A percentile compares a stretch with the other conserved stretches of the same genome.
Evolutionary conservation across 2,797 vertebrate species (phyloP).

Genomic region (Megalops cyprinoides): DNA sequence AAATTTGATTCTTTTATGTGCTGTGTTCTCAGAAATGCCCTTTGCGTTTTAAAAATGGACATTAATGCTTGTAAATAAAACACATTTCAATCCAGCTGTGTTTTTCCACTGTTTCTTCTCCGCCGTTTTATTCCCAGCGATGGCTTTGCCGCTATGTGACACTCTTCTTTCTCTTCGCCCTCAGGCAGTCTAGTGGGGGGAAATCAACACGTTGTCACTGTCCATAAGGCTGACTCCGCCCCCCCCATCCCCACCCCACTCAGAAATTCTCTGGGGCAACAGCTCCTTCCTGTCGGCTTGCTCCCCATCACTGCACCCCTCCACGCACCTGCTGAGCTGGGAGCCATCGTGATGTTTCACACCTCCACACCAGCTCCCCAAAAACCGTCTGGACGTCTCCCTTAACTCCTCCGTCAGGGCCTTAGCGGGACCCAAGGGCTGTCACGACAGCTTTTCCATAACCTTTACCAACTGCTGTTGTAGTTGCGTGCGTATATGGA

Average conservation of each 20-base stretch:
- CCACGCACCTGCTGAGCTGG: constrained; percentile 50
- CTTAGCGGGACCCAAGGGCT: constrained; percentile 54
- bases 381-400: constrained; percentile 69
- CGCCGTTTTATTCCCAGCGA: neutral
- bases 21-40: neutral
- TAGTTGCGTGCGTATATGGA: constrained; percentile 32
- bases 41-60: neutral
- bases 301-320: neutral
- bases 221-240: constrained; percentile 29
- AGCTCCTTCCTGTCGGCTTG: neutral
- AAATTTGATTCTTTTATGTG: neutral
- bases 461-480: constrained; percentile 63
- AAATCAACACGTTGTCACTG: constrained; percentile 24
- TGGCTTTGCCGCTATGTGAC: neutral
- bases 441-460: constrained; percentile 67
- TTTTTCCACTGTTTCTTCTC: neutral
- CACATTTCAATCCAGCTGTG: too few relatives aligned
- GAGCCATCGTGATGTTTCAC: constrained; percentile 53
- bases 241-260: neutral
- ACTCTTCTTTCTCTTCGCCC: neutral
- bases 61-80: constrained; percentile 34
- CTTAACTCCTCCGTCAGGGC: constrained; percentile 62
- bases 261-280: constrained; percentile 7
- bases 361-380: constrained; percentile 15
- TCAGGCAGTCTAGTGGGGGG: neutral